Evolutionary conservation across 2,113 vertebrate genomes (phyloP).

Genomic region (Tautogolabrus adspersus): DNA sequence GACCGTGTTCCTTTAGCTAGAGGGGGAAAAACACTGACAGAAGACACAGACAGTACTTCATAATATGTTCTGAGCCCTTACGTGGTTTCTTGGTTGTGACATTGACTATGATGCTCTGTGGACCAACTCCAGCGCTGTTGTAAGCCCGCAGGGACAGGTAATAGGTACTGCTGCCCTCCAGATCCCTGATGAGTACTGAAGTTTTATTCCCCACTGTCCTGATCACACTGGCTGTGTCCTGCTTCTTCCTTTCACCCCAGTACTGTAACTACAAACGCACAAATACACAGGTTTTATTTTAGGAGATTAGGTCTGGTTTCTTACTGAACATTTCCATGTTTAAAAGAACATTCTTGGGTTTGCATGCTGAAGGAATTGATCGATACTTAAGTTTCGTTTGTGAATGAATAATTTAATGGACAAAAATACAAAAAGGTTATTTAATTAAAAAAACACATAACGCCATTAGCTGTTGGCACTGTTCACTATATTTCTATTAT

Average conservation of each 20-base stretch:
- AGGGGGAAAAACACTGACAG: background rate
- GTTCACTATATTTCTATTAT: slow-evolving; percentile 20
- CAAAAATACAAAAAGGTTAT: slow-evolving; percentile 21
- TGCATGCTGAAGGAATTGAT: background rate
- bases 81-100: slow-evolving; percentile 96
- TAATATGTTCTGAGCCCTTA: slow-evolving; percentile 76
- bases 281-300: slow-evolving; percentile 15
- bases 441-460: slow-evolving; percentile 7
- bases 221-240: slow-evolving; percentile 88
- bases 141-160: slow-evolving; percentile 90
- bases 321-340: background rate
- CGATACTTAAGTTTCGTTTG: background rate
- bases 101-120: slow-evolving; percentile 88
- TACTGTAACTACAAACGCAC: slow-evolving; percentile 87
- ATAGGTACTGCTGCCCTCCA: slow-evolving; percentile 90
- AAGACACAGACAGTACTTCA: slow-evolving; percentile 10
- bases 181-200: slow-evolving; percentile 85
- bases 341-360: background rate
- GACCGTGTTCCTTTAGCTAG: background rate
- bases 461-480: slow-evolving; percentile 34
- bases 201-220: slow-evolving; percentile 91
- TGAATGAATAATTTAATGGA: slow-evolving; percentile 39
- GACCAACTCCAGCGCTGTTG: slow-evolving; percentile 93
- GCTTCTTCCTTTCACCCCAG: slow-evolving; percentile 89
- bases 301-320: background rate